Base-by-base conservation (phyloP, 1,140 invertebrate genomes). In the Archivesica marissinica region DNA sequence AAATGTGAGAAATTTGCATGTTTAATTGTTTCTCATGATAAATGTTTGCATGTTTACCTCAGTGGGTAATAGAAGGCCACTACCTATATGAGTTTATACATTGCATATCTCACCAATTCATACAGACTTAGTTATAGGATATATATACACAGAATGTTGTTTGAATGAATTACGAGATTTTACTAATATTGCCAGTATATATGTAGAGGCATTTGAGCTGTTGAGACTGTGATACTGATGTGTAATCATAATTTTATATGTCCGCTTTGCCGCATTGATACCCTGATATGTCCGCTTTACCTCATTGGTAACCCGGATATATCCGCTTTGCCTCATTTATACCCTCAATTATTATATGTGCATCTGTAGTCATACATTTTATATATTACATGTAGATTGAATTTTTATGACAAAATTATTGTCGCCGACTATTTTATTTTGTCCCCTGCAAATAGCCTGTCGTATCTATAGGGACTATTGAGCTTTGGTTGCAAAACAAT, bases 191-290 rank as follows among this genome's bases (percentile, higher is more conserved):
- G 59, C 59, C 59, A 64, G 59, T 64, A 64, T 35, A 64, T 17
- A 4, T 64, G 9, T 47, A n/a, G 68, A 23, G 68, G 68, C 44
- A 72, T 72, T 20, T 72, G 44, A 30, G n/a, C 23, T 50, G 33
- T 59, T 47, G 33, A 72, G 25, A 72, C 68, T 72, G 68, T 72
- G 68, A 72, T 72, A 72, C 44, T 47, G 33, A 44, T 47, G 25
- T 72, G 41, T 72, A 72, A 30, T 72, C 68, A 72, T 72, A 28
- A 70, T 72, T 72, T 72, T 47, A 72, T 44, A 30, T 47, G n/a
- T 72, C 25, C 30, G 41, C 15, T 72, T 72, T n/a, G 68, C 44
- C 68, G 30, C 68, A 13, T 61, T 61, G 25, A 52, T n/a, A 52
- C 17, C 17, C n/a, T n/a, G n/a, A 72, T 44, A 30, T 47, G n/a